These are phyloP conservation scores for Gila orcuttii DNA, from an alignment of 2,113 vertebrate genomes.

Conservation along the genomic window DNA sequence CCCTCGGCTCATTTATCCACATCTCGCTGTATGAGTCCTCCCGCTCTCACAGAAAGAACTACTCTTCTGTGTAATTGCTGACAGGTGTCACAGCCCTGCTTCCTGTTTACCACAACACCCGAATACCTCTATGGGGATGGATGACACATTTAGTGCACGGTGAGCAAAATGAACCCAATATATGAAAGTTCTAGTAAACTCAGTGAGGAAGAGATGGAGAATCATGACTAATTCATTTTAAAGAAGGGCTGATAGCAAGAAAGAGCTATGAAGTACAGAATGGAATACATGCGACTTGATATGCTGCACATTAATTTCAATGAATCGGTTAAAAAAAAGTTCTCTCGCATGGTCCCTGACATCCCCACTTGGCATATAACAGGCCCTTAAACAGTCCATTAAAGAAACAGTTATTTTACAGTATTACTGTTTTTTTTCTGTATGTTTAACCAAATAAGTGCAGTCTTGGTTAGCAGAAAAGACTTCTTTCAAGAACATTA, in stretches of 20 bases:
- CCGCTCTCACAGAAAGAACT: constrained; percentile 63
- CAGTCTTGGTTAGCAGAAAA: too few relatives aligned
- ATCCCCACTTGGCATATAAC: background rate
- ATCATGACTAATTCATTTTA: background rate
- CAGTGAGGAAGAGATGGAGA: background rate
- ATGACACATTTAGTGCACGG: background rate
- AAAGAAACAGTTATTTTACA: too few relatives aligned
- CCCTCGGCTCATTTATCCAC: background rate
- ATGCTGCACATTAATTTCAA: background rate
- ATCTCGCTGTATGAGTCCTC: constrained; percentile 50
- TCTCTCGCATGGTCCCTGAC: background rate
- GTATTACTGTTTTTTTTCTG: too few relatives aligned
- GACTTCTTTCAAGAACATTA: too few relatives aligned
- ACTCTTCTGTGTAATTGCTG: constrained; percentile 68
- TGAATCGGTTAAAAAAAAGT: background rate
- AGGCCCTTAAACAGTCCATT: background rate
- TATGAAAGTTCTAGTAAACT: background rate
- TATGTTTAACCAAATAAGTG: too few relatives aligned
- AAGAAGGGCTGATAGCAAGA: background rate
- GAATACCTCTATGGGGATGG: constrained; percentile 6
- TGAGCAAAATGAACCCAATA: background rate
- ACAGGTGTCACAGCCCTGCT: constrained; percentile 65
- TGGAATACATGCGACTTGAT: background rate
- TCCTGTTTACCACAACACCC: constrained; percentile 54
- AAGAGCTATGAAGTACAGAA: background rate